These are phyloP conservation scores for Chloroceryle aenea DNA, from an alignment of 2,113 vertebrate species.

Conservation along the genomic window DNA sequence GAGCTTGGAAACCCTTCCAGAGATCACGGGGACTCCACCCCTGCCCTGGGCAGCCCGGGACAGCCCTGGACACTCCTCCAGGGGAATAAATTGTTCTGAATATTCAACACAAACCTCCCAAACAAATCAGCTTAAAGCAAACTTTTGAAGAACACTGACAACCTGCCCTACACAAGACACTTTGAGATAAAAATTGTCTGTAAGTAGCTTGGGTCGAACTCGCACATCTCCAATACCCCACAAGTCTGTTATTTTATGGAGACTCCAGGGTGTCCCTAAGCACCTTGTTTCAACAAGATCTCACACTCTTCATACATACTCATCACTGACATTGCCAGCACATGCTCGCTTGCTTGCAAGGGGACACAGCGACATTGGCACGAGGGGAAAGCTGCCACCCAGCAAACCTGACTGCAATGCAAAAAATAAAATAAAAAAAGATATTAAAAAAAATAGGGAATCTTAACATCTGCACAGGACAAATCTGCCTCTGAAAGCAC, in stretches of 20 bases:
- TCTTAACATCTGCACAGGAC: background rate
- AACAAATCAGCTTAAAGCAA: background rate
- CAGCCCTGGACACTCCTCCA: no score
- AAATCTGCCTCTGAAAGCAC: background rate
- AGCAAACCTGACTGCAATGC: background rate
- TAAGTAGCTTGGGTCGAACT: background rate
- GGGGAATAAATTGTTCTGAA: no score
- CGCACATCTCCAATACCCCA: background rate
- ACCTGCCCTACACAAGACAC: background rate
- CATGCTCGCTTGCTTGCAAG: no score
- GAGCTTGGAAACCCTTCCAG: background rate
- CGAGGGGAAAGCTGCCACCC: background rate
- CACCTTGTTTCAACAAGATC: background rate
- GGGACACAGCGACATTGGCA: background rate
- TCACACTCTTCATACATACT: background rate
- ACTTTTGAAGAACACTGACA: background rate
- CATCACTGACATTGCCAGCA: background rate
- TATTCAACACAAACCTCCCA: background rate
- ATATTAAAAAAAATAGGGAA: background rate
- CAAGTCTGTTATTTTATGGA: background rate
- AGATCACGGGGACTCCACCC: background rate
- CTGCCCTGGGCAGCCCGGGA: background rate
- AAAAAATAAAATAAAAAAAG: background rate
- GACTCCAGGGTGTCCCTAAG: background rate
- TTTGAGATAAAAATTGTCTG: background rate